A percentile compares a stretch with the other conserved stretches of the same genome.
phyloP scores from a whole-genome alignment of 2,797 vertebrate species.

The Eulemur mongoz region DNA sequence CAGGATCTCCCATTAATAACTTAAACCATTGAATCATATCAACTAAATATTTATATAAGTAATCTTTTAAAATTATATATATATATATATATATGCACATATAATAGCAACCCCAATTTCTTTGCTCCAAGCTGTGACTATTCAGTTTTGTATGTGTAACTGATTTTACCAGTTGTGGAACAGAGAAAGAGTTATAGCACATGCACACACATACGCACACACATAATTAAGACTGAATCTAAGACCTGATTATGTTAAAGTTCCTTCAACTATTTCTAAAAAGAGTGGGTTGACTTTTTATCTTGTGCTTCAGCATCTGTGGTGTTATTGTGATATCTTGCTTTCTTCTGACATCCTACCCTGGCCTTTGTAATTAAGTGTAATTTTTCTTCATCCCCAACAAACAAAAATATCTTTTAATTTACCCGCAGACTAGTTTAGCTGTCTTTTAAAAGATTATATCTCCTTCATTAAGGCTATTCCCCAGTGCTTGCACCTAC shows the following conservation, averaged over 20 bases:
- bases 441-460: not conserved
- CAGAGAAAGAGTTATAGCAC: not conserved
- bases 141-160: not conserved
- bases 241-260: not conserved
- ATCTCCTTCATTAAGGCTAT: not conserved
- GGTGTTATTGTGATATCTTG: not conserved
- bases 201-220: not conserved
- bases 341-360: not conserved
- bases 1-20: not conserved
- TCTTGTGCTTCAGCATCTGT: not conserved
- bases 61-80: not conserved
- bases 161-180: not conserved
- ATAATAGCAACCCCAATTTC: not conserved
- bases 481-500: rapidly evolving
- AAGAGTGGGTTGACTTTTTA: not conserved
- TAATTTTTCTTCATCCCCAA: not conserved
- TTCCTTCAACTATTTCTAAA: not conserved
- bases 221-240: not conserved
- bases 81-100: no score
- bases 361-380: not conserved
- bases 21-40: not conserved
- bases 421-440: not conserved
- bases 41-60: not conserved
- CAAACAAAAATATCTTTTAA: not conserved
- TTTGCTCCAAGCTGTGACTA: not conserved